Evolutionary conservation across 2,113 vertebrate genomes (phyloP).

Genomic region (Myrmecophaga tridactyla): DNA sequence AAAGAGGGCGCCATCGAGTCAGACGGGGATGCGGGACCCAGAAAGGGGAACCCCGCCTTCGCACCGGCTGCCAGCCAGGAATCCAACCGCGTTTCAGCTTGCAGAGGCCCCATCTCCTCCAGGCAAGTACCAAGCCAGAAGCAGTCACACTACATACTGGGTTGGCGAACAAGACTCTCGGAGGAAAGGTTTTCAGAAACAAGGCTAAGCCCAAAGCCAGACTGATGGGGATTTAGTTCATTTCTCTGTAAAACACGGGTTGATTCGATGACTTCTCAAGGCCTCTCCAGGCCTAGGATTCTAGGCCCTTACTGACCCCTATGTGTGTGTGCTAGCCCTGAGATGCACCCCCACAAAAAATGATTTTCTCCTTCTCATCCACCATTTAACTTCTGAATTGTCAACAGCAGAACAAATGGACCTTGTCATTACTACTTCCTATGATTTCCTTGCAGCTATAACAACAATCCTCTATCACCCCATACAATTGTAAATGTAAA

Average conservation of each 20-base stretch:
- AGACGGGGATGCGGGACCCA: background rate
- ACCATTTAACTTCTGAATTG: background rate
- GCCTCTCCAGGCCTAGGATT: background rate
- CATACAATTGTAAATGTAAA: constrained; percentile 13
- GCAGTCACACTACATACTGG: background rate
- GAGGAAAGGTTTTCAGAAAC: too few species aligned
- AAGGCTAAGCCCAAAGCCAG: background rate
- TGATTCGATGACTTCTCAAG: background rate
- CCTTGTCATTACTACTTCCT: background rate
- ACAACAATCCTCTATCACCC: background rate
- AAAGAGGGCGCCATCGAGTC: constrained; percentile 34
- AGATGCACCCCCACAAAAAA: background rate
- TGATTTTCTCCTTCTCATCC: background rate
- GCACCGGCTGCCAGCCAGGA: background rate
- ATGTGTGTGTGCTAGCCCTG: background rate
- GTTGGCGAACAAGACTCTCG: background rate
- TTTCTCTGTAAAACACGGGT: background rate
- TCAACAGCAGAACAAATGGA: background rate
- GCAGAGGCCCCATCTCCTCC: background rate
- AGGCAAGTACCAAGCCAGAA: background rate
- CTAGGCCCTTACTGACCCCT: background rate
- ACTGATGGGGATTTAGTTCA: background rate
- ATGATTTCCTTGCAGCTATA: background rate
- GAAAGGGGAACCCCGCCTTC: background rate
- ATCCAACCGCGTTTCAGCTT: constrained; percentile 2